These are phyloP conservation scores for Drosophila ezoana DNA, from an alignment of 2,888 invertebrate genomes.

Conservation along the genomic window DNA sequence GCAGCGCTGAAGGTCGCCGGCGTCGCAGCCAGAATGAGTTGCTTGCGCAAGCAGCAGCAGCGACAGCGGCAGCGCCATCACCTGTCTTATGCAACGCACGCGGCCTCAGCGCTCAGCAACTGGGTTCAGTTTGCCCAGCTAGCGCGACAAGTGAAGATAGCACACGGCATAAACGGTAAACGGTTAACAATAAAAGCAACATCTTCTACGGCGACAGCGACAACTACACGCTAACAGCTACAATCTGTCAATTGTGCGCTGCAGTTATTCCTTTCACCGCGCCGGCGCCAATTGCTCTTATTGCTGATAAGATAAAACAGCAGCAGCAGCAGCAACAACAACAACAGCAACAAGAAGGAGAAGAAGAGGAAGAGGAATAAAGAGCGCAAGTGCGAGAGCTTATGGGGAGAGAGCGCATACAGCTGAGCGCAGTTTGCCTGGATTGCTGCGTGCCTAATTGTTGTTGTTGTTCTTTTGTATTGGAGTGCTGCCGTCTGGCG, in stretches of 20 bases:
- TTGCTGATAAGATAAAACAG: conserved; percentile 58
- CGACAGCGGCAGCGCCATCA: conserved; percentile 33
- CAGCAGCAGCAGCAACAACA: conserved; percentile 26
- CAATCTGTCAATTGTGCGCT: conserved; percentile 29
- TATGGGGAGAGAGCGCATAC: conserved; percentile 30
- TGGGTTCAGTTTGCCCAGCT: conserved; percentile 66
- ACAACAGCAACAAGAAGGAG: conserved; percentile 2
- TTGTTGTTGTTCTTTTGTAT: conserved; percentile 20
- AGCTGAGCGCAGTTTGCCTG: conserved; percentile 41
- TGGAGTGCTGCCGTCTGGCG: conserved; percentile 44
- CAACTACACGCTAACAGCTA: not conserved
- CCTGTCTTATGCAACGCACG: conserved; percentile 71
- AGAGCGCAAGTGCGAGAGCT: conserved; percentile 42
- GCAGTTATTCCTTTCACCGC: conserved; percentile 48
- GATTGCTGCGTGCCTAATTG: conserved; percentile 30
- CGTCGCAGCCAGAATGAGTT: conserved; percentile 58
- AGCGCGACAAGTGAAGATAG: conserved; percentile 73
- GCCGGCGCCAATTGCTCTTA: conserved; percentile 46
- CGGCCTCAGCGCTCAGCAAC: conserved; percentile 38
- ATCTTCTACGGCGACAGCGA: conserved; percentile 10
- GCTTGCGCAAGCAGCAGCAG: conserved; percentile 58
- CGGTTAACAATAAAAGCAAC: conserved; percentile 29
- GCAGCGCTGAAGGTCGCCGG: conserved; percentile 48
- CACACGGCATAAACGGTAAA: conserved; percentile 51
- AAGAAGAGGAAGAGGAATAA: not conserved